Conservation (phyloP, 2,888 invertebrate species). For the Merodon equestris region DNA sequence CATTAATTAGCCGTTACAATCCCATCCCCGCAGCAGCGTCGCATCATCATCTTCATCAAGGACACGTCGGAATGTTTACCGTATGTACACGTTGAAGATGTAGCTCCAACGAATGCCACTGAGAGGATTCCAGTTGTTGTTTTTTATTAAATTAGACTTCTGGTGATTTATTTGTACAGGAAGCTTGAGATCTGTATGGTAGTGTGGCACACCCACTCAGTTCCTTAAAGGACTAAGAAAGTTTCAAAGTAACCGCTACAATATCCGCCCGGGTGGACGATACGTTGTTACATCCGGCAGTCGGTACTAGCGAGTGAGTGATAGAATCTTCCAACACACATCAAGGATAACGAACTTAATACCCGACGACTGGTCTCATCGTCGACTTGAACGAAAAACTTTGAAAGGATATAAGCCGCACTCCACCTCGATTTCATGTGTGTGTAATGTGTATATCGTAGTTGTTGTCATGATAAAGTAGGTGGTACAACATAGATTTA, state of each 20-base stretch:
- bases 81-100: background rate
- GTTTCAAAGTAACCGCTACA: conserved; percentile 22
- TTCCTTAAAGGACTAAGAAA: conserved; percentile 1
- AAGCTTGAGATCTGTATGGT: conserved; percentile 13
- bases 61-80: conserved; percentile 32
- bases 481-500: conserved; percentile 59
- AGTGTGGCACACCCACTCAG: too few relatives aligned
- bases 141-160: conserved; percentile 64
- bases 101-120: conserved; percentile 28
- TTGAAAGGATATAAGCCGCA: conserved; percentile 39
- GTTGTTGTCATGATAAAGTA: conserved; percentile 57
- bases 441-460: background rate
- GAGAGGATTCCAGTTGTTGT: conserved; percentile 37
- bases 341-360: conserved; percentile 54
- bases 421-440: background rate
- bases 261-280: conserved; percentile 7
- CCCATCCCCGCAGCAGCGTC: background rate
- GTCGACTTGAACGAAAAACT: conserved; percentile 41
- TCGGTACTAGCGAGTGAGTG: conserved; percentile 40
- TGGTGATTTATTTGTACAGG: conserved; percentile 60
- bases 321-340: conserved; percentile 50
- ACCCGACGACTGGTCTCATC: conserved; percentile 28
- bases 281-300: conserved; percentile 32
- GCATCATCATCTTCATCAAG: conserved; percentile 20
- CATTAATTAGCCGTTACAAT: conserved; percentile 59